Conservation (phyloP, 2,797 vertebrate species). For the Squalus acanthias region DNA sequence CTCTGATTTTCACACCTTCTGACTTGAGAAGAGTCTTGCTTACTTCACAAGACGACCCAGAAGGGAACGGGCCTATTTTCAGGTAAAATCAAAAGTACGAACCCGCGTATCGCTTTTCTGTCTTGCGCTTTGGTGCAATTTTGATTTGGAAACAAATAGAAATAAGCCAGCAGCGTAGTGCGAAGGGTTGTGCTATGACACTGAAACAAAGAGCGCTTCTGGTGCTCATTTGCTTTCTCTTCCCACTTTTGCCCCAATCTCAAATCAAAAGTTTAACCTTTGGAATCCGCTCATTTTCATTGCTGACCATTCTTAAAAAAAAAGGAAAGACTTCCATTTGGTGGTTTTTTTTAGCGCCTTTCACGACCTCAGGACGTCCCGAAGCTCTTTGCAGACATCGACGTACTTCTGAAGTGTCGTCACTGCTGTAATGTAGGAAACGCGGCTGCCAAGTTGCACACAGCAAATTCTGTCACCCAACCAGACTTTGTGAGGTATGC, state of each 20-base stretch:
- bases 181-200: neutral
- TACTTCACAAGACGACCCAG: neutral
- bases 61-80: neutral
- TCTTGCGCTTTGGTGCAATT: neutral
- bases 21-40: neutral
- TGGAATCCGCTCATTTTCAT: neutral
- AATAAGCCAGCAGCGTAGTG: neutral
- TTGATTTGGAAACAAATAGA: neutral
- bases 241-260: neutral
- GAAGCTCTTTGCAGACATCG: neutral
- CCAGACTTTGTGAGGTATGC: neutral
- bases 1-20: neutral
- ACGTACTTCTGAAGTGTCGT: neutral
- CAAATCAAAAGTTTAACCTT: neutral
- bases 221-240: too few relatives aligned
- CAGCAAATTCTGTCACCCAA: neutral
- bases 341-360: neutral
- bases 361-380: neutral
- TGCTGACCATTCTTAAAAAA: neutral
- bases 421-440: neutral
- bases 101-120: neutral
- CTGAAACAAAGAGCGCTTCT: neutral
- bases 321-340: neutral
- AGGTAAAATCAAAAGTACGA: neutral
- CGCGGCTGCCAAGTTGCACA: neutral